phyloP scores from a whole-genome alignment of 2,888 invertebrate genomes.

The Mechanitis messenoides region DNA sequence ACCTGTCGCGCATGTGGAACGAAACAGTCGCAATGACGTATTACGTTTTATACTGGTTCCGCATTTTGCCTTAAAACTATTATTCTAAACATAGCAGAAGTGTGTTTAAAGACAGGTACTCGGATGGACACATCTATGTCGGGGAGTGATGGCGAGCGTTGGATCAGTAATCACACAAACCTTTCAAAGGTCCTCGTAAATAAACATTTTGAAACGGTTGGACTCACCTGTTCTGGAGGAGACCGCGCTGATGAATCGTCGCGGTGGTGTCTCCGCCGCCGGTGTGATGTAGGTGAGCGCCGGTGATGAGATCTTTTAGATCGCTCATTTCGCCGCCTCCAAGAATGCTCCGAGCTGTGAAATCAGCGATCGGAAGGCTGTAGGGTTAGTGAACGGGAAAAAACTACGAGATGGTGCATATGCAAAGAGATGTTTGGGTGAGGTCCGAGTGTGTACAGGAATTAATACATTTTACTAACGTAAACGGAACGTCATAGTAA shows the following conservation, averaged over 20 bases:
- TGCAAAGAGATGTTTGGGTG: slow-evolving; percentile 48
- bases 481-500: slow-evolving; percentile 53
- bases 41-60: slow-evolving; percentile 68
- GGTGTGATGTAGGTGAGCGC: slow-evolving; percentile 86
- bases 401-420: slow-evolving; percentile 27
- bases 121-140: slow-evolving; percentile 61
- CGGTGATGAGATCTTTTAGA: slow-evolving; percentile 91
- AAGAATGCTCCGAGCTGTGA: slow-evolving; percentile 85
- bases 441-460: slow-evolving; percentile 51
- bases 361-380: slow-evolving; percentile 76
- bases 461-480: slow-evolving; percentile 56
- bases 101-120: slow-evolving; percentile 50
- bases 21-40: slow-evolving; percentile 66
- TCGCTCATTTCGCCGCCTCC: slow-evolving; percentile 87
- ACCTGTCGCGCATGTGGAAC: slow-evolving; percentile 66
- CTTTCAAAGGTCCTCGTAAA: slow-evolving; percentile 49
- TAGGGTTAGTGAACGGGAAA: slow-evolving; percentile 68
- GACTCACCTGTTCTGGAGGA: slow-evolving; percentile 72
- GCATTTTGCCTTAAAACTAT: slow-evolving; percentile 54
- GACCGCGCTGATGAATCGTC: slow-evolving; percentile 69
- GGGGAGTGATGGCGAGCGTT: slow-evolving; percentile 48
- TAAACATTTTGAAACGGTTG: slow-evolving; percentile 48
- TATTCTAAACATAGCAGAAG: slow-evolving; percentile 33
- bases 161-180: slow-evolving; percentile 47
- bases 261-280: slow-evolving; percentile 80